Percentiles rank a stretch among this genome's conserved stretches.
Conservation (phyloP, 2,113 vertebrate genomes). For the Grallaria varia region DNA sequence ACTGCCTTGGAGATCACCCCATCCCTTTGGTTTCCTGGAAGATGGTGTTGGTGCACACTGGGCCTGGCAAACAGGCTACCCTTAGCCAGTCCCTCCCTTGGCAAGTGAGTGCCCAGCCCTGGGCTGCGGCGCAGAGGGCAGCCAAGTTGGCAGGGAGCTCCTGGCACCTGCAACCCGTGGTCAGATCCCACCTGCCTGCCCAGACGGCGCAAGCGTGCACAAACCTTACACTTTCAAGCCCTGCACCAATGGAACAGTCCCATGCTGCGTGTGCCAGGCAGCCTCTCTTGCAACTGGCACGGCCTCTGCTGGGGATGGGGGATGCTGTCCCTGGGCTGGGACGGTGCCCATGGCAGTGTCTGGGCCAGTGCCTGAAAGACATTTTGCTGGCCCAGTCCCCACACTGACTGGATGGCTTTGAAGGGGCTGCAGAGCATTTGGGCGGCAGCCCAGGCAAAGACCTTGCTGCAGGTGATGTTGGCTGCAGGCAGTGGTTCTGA, state of each 20-base stretch:
- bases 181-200: background rate
- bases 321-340: background rate
- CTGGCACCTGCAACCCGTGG: accelerated
- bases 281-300: background rate
- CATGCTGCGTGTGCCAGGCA: background rate
- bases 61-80: background rate
- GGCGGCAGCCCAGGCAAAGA: background rate
- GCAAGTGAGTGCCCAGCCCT: background rate
- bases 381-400: background rate
- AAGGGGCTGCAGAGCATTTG: background rate
- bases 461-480: background rate
- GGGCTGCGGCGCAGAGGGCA: background rate
- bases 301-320: background rate
- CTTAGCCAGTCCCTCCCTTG: background rate
- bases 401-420: background rate
- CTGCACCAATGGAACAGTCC: accelerated
- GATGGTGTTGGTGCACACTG: accelerated
- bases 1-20: background rate
- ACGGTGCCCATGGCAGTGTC: background rate
- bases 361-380: constrained; percentile 30
- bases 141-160: constrained; percentile 6
- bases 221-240: background rate
- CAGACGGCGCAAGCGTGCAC: accelerated
- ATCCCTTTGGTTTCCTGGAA: background rate
- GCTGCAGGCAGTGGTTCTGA: background rate